Percentiles rank a stretch among this genome's conserved stretches.
Conservation (phyloP, 2,888 invertebrate species). For the Pandemis corylana region DNA sequence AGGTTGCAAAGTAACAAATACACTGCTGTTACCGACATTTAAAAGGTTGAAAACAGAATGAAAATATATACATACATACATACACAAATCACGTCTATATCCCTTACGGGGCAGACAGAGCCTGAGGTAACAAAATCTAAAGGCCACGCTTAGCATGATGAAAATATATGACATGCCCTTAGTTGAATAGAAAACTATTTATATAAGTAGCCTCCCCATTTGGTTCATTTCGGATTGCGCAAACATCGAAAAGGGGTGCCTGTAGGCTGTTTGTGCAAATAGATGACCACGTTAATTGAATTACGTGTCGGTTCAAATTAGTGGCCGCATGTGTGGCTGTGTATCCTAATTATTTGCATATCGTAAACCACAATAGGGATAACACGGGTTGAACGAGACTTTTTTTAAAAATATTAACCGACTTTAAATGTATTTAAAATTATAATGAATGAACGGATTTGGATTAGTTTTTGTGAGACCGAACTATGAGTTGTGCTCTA, state of each 20-base stretch:
- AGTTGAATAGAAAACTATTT: not conserved
- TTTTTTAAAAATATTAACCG: not conserved
- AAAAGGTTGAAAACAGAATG: not conserved
- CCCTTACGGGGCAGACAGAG: too few species aligned
- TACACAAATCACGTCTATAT: too few species aligned
- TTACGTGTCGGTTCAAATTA: conserved; percentile 17
- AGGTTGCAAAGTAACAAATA: not conserved
- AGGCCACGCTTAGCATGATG: too few species aligned
- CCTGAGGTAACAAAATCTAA: too few species aligned
- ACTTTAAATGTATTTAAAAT: too few species aligned
- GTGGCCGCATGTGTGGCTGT: not conserved
- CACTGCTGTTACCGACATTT: not conserved
- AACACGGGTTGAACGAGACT: not conserved
- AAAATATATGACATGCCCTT: not conserved
- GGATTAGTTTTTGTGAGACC: too few species aligned
- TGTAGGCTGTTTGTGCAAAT: not conserved
- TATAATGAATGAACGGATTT: too few species aligned
- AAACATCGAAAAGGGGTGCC: conserved; percentile 10
- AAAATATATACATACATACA: too few species aligned
- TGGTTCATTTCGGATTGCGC: not conserved
- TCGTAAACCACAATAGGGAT: not conserved
- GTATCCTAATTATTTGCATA: conserved; percentile 2
- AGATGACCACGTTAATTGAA: conserved; percentile 22
- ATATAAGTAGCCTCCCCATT: not conserved
- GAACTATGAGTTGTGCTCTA: too few species aligned